Percentiles rank a stretch among this genome's conserved stretches.
Conservation (phyloP, 2,113 vertebrate species). For the Aplodontia rufa region DNA sequence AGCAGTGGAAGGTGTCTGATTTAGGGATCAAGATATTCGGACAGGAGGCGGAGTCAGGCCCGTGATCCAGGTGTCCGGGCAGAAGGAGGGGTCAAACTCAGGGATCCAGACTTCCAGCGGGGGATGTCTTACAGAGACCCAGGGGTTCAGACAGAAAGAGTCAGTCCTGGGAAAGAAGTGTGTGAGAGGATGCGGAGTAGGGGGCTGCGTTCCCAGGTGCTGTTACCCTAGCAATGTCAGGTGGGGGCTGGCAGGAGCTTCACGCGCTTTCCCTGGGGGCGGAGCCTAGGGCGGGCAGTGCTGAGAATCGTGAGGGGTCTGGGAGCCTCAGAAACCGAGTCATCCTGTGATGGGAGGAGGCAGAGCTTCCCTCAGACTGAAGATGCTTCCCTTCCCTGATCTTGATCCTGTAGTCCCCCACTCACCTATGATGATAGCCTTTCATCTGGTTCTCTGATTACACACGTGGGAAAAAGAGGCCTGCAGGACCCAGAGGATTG, state of each 20-base stretch:
- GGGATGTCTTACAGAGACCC: neutral
- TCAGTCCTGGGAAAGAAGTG: neutral
- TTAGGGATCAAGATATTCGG: neutral
- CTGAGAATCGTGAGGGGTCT: constrained; percentile 60
- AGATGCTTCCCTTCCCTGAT: neutral
- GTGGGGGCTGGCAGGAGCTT: constrained; percentile 17
- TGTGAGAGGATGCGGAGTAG: neutral
- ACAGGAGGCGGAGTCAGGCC: constrained; percentile 39
- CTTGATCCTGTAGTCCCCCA: neutral
- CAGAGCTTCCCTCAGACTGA: neutral
- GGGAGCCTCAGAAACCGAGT: constrained; percentile 58
- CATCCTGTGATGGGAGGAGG: constrained; percentile 47
- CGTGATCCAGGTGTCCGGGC: constrained; percentile 28
- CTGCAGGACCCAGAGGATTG: neutral
- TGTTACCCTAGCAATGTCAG: neutral
- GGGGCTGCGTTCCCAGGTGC: constrained; percentile 15
- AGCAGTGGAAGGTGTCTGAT: neutral
- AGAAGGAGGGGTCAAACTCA: constrained; percentile 34
- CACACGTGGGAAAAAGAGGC: neutral
- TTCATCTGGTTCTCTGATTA: neutral
- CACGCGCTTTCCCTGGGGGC: constrained; percentile 37
- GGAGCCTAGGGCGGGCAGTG: constrained; percentile 42
- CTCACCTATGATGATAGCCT: neutral
- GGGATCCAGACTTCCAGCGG: neutral
- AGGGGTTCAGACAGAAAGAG: neutral